phyloP scores from a whole-genome alignment of 1,140 invertebrate genomes.

The Pteromalus puparum region DNA sequence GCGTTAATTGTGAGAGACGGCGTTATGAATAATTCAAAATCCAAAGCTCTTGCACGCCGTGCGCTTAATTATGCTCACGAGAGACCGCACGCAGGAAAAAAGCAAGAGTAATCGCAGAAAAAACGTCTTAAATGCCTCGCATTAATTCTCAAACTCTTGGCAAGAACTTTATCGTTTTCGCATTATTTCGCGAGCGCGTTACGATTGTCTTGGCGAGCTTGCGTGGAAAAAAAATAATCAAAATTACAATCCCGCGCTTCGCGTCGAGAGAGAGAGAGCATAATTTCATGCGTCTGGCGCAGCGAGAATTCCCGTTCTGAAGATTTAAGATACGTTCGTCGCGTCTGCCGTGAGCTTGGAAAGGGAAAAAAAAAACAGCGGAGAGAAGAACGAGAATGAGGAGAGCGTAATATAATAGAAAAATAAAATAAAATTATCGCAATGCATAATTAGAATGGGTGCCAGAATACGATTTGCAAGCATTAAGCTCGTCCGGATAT shows the following conservation, averaged over 20 bases:
- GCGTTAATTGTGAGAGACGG: slow-evolving; percentile 25
- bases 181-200: slow-evolving; percentile 26
- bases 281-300: slow-evolving; percentile 44
- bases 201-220: not conserved
- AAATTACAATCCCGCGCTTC: slow-evolving; percentile 12
- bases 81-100: not conserved
- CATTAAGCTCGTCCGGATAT: slow-evolving; percentile 37
- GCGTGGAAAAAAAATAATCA: slow-evolving; percentile 22
- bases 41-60: not conserved
- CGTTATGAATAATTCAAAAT: slow-evolving; percentile 18
- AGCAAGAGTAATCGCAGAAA: slow-evolving; percentile 6
- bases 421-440: not conserved
- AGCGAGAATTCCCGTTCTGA: slow-evolving; percentile 32
- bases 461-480: slow-evolving; percentile 16
- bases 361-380: not conserved
- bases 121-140: slow-evolving; percentile 2
- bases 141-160: not conserved
- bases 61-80: not conserved
- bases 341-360: not conserved
- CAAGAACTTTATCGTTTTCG: slow-evolving; percentile 34
- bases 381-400: not conserved
- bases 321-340: slow-evolving; percentile 22
- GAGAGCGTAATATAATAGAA: not conserved
- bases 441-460: not conserved
- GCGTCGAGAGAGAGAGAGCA: not conserved